Base-by-base conservation (phyloP, 2,797 vertebrate species). In the Pangasius djambal region DNA sequence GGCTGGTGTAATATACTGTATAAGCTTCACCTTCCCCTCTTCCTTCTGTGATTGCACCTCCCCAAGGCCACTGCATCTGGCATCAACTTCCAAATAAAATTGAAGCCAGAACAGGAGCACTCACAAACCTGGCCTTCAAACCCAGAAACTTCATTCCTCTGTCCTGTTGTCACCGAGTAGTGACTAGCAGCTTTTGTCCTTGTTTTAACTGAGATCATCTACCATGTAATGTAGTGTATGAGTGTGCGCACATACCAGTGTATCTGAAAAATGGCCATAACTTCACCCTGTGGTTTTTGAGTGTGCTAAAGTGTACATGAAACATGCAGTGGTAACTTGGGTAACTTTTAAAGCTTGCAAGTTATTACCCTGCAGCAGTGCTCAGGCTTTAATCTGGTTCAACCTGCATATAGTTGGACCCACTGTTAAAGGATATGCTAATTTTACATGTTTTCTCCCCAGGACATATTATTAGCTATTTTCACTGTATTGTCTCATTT, bases 401-500 rank as follows among this genome's bases (percentile, higher is more conserved):
- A 92, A 92, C 92, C 90, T 92, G 89, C 81, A 91, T 88, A 91
- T 88, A 69, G 65, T 91, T 90, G 87, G 78, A 86, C 90, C 78
- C 89, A 59, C 92, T 88, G 91, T 94, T 94, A 94, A 94, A 92
- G 88, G 87, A 93, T 92, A 94, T 94, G 94, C 92, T 95, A 94
- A 95, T 94, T 94, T 93, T 86, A 81, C 91, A 87, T 91, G 90
- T 79, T 83, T 92, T 88, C 92, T 93, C 88, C 83, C 88, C 91
- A 91, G 92, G 89, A 94, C 93, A 92, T 89, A 92, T 85, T 87
- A 85, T 69, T 87, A 89, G 82, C 89, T 48, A 67, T 84, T 88
- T 89, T 48, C 87, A 44, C n/a, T 90, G 34, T 92, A 92, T 94
- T 89, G 87, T 95, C 93, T 95, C 90, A 95, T 96, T 95, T 94